phyloP scores from a whole-genome alignment of 2,113 vertebrate genomes.

The Hyperopisus bebe region DNA sequence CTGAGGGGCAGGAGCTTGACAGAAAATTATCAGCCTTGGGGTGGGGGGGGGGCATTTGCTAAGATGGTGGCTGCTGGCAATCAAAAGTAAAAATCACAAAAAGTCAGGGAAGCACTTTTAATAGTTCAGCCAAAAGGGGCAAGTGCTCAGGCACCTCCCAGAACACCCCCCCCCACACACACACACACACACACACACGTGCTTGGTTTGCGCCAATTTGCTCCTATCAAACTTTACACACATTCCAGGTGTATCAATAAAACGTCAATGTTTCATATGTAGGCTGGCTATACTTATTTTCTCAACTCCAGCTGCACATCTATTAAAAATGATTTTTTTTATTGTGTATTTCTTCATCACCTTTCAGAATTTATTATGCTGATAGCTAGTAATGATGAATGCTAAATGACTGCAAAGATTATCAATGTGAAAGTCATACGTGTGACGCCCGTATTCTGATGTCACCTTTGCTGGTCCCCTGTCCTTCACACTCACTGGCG shows the following conservation, averaged over 20 bases:
- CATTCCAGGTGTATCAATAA: background rate
- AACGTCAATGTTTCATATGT: background rate
- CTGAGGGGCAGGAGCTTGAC: background rate
- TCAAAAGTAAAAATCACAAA: background rate
- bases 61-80: background rate
- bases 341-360: background rate
- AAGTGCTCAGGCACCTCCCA: background rate
- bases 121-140: background rate
- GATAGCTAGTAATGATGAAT: background rate
- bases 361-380: background rate
- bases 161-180: background rate
- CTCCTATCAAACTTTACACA: background rate
- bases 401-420: background rate
- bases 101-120: background rate
- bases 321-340: background rate
- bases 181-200: no score
- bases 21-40: background rate
- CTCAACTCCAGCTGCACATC: background rate
- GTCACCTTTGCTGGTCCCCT: background rate
- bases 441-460: background rate
- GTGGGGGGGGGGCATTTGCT: background rate
- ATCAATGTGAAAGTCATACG: background rate
- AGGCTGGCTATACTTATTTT: background rate
- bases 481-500: background rate
- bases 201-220: background rate